These are phyloP conservation scores for Ennomos quercinarius DNA, from an alignment of 2,888 invertebrate species.

Conservation along the genomic window DNA sequence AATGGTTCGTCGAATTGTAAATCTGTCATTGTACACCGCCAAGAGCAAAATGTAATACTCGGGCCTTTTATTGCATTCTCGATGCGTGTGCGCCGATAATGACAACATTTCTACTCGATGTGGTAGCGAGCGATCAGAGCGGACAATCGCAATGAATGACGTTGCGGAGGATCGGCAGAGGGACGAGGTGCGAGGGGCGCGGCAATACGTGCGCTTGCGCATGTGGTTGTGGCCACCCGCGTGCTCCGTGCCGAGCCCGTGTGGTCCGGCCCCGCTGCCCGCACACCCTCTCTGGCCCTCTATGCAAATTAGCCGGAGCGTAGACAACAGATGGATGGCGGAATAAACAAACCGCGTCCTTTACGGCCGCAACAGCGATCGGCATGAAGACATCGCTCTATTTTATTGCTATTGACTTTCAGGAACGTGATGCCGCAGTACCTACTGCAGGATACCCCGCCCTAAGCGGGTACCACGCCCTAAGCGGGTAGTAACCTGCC, in stretches of 20 bases:
- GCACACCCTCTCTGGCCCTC: slow-evolving; percentile 64
- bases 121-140: slow-evolving; percentile 77
- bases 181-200: slow-evolving; percentile 45
- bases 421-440: neutral
- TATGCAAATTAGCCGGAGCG: slow-evolving; percentile 84
- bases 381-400: slow-evolving; percentile 22
- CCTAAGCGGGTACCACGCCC: too few species aligned
- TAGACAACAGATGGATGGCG: slow-evolving; percentile 85
- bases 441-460: too few species aligned
- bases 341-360: slow-evolving; percentile 83
- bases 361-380: slow-evolving; percentile 60
- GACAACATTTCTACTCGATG: slow-evolving; percentile 81
- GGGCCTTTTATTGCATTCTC: slow-evolving; percentile 72
- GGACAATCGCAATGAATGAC: slow-evolving; percentile 84
- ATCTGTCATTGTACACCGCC: slow-evolving; percentile 58
- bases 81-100: slow-evolving; percentile 78
- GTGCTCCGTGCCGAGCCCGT: slow-evolving; percentile 82
- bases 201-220: slow-evolving; percentile 75
- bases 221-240: slow-evolving; percentile 85
- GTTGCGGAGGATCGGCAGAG: slow-evolving; percentile 61
- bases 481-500: too few species aligned
- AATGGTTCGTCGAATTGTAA: slow-evolving; percentile 53
- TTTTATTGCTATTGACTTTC: slow-evolving; percentile 17
- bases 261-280: slow-evolving; percentile 77
- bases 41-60: slow-evolving; percentile 59